These are phyloP conservation scores for Solea senegalensis DNA, from an alignment of 2,113 vertebrate species.

Conservation along the genomic window DNA sequence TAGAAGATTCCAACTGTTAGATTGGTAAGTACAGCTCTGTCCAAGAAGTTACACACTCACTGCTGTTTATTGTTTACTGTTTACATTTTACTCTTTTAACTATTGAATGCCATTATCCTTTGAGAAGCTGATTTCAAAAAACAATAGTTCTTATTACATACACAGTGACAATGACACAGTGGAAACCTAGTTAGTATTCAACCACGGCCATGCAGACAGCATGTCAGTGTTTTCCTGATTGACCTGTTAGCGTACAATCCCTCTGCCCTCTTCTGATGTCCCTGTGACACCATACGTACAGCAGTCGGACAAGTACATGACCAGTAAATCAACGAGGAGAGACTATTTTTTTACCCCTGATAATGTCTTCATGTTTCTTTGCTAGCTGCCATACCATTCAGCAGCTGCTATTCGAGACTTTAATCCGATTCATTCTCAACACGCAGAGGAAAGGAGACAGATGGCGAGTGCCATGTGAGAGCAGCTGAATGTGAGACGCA, in stretches of 20 bases:
- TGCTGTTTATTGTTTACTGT: conserved; percentile 29
- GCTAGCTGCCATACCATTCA: conserved; percentile 44
- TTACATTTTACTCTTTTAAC: conserved; percentile 43
- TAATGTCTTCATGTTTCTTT: conserved; percentile 54
- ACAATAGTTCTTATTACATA: neutral
- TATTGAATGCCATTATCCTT: conserved; percentile 40
- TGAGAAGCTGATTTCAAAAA: conserved; percentile 31
- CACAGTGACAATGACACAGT: conserved; percentile 3
- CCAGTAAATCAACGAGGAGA: conserved; percentile 67
- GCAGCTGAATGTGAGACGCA: conserved; percentile 43
- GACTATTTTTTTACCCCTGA: conserved; percentile 22
- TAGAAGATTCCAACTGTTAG: neutral
- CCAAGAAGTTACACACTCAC: neutral
- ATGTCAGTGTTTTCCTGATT: conserved; percentile 46
- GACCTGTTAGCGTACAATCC: conserved; percentile 43
- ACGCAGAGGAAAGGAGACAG: conserved; percentile 49
- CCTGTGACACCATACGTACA: conserved; percentile 60
- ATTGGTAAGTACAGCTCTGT: conserved; percentile 6
- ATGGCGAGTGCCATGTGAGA: conserved; percentile 46
- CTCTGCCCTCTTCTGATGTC: conserved; percentile 49
- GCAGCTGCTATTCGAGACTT: conserved; percentile 44
- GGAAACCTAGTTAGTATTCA: conserved; percentile 7
- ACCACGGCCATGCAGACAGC: conserved; percentile 20
- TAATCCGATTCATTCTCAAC: conserved; percentile 43
- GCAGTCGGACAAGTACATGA: conserved; percentile 63